These are phyloP conservation scores for Physeter macrocephalus DNA, from an alignment of 2,113 vertebrate species.

Conservation along the genomic window DNA sequence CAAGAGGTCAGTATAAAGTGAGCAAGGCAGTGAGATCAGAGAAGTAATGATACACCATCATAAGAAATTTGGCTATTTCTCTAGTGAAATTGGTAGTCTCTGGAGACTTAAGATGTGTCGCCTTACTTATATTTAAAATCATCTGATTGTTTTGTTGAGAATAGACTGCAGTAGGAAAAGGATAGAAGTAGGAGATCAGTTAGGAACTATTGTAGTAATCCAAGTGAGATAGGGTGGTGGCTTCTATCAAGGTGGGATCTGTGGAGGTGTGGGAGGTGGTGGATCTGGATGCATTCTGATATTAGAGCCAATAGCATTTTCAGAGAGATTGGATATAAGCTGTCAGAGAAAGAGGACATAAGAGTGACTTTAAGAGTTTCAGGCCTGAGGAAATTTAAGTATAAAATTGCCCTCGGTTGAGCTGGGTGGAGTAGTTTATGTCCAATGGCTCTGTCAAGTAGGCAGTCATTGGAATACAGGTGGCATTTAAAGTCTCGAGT, in stretches of 20 bases:
- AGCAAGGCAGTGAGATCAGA: not conserved
- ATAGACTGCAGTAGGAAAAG: not conserved
- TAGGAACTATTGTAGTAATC: not conserved
- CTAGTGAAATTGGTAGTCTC: not conserved
- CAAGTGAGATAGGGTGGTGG: not conserved
- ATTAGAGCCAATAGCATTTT: not conserved
- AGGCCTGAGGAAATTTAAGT: not conserved
- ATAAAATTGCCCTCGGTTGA: not conserved
- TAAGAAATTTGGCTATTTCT: not conserved
- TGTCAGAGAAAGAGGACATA: not conserved
- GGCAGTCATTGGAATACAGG: not conserved
- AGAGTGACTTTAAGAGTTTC: not conserved
- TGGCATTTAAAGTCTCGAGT: not conserved
- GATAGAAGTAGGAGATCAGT: not conserved
- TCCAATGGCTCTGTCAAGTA: not conserved
- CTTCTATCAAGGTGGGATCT: not conserved
- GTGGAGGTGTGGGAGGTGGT: not conserved
- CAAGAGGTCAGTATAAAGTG: not conserved
- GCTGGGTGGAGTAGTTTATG: not conserved
- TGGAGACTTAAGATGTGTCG: not conserved
- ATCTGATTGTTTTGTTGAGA: not conserved
- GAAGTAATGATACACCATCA: not conserved
- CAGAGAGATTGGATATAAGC: not conserved
- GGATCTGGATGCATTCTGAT: not conserved
- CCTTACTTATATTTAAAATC: not conserved